Evolutionary conservation across 1,140 invertebrate genomes (phyloP), one percentile per base, ranked within the genome.

Genomic region (Drosophila grimshawi): DNA sequence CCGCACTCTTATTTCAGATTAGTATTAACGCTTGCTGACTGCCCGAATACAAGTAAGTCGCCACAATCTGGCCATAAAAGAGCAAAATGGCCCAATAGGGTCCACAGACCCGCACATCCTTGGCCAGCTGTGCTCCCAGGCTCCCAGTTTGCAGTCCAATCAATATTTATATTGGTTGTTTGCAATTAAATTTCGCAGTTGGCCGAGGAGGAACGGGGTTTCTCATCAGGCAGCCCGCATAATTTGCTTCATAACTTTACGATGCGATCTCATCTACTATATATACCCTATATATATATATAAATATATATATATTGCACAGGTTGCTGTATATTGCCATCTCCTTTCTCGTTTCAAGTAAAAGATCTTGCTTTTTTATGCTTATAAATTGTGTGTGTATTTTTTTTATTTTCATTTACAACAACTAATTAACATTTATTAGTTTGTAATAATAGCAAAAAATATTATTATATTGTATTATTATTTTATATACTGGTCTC

Each of bases 381-480:
- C 8, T 29, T 30, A 45, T 32, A 3, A 49, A 65, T 49, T 60
- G 46, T n/a, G 4, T 55, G 19, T 0, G 19, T 19, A 1, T 19
- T 45, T 51, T 45, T 51, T 78, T 67, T 72, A 48, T 81, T 80
- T 66, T 62, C 10, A 43, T 65, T 52, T 57, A 64, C 48, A 69
- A 69, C 46, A 76, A 81, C 63, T 81, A 77, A 78, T 80, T 71
- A 81, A 71, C 71, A 74, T 77, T 70, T 53, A 55, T 49, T 55
- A 61, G 39, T 43, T 30, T 39, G 10, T 39, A 41, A 57, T 65
- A 65, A 71, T 52, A 49, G 45, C 71, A 85, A 82, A 81, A 76
- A 61, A 45, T 2, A 27, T n/a, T 45, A 67, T 59, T 75, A 7
- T 35, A 4, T 57, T 46, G 33, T 56, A 68, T 61, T 76, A 46